Conservation (phyloP, 2,797 vertebrate species). For the Malurus leucopterus region DNA sequence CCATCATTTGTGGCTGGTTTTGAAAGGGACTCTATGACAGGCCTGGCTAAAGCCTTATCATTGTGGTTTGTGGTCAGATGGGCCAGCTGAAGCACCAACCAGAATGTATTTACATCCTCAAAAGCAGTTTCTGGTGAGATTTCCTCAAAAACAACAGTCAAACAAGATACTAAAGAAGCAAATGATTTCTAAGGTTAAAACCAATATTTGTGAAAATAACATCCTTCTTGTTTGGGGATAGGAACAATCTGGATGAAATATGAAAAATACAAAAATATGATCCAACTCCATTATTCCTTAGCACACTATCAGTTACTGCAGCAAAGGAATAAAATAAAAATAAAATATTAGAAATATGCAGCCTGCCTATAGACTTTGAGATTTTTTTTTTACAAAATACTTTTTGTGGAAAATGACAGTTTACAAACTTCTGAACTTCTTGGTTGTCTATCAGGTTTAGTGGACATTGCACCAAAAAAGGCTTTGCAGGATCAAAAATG, state of each 20-base stretch:
- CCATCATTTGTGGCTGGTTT: conserved; percentile 63
- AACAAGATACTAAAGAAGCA: background rate
- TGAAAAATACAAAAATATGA: background rate
- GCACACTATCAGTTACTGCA: background rate
- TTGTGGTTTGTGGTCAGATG: conserved; percentile 65
- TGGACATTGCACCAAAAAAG: background rate
- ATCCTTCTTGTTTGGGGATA: background rate
- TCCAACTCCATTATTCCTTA: background rate
- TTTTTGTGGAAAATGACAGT: background rate
- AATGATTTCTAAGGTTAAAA: background rate
- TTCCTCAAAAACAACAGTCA: conserved; percentile 32
- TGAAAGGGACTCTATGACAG: conserved; percentile 14
- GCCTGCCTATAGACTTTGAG: background rate
- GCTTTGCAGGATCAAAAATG: background rate
- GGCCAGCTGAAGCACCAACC: background rate
- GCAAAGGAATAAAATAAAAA: background rate
- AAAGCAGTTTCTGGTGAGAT: background rate
- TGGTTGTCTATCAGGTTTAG: background rate
- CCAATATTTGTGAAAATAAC: background rate
- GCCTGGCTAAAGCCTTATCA: conserved; percentile 49
- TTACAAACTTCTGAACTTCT: background rate
- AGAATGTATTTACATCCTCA: conserved; percentile 16
- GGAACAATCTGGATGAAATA: background rate
- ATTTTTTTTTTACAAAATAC: background rate
- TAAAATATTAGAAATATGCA: background rate